A percentile compares a stretch with the other conserved stretches of the same genome.
These are phyloP conservation scores for Bimastos eiseni DNA, from an alignment of 2,888 invertebrate species.

Conservation along the genomic window DNA sequence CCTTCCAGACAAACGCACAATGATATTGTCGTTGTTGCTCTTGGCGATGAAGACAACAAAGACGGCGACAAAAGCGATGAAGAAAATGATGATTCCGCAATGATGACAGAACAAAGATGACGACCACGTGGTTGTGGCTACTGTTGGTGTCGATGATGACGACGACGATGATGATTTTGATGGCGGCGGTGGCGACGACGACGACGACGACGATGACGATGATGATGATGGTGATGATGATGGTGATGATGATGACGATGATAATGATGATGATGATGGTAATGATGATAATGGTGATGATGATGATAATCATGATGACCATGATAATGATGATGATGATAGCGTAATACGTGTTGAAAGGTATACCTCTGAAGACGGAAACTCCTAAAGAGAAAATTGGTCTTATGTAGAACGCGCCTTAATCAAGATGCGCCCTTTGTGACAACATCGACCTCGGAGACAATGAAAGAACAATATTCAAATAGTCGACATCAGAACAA, in stretches of 20 bases:
- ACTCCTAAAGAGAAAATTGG: not conserved
- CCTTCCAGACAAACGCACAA: not conserved
- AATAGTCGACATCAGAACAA: not conserved
- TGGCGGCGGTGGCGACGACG: not conserved
- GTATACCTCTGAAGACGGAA: not conserved
- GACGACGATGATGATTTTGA: not conserved
- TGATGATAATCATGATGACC: constrained; percentile 7
- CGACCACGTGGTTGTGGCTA: not conserved
- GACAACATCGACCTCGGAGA: not conserved
- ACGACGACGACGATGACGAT: constrained; percentile 22
- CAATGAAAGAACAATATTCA: not conserved
- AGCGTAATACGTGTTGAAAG: not conserved
- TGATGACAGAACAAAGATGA: not conserved
- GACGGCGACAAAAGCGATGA: not conserved
- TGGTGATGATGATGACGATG: not conserved
- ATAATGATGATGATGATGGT: constrained; percentile 7
- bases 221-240: constrained; percentile 22
- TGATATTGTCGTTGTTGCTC: not conserved
- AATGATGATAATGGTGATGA: constrained; percentile 17
- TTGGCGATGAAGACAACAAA: not conserved
- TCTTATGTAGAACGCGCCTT: not conserved
- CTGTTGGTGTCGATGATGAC: not conserved
- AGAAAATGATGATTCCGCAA: not conserved
- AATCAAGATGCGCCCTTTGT: not conserved
- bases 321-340: not conserved